These are phyloP conservation scores for Zootoca vivipara DNA, from an alignment of 2,113 vertebrate genomes.

Conservation along the genomic window DNA sequence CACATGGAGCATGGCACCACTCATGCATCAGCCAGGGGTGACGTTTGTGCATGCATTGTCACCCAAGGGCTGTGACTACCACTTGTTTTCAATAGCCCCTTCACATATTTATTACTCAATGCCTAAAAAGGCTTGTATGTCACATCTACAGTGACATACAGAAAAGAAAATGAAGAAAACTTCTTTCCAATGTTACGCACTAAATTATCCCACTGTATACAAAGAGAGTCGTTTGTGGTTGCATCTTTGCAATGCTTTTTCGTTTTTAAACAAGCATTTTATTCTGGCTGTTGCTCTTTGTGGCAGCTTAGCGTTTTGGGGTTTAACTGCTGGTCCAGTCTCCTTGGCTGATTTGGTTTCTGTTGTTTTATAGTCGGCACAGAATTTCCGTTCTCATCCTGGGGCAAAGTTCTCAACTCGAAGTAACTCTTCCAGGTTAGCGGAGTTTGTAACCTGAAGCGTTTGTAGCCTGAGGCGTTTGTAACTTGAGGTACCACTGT, in stretches of 20 bases:
- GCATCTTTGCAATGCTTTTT: background rate
- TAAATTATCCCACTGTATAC: background rate
- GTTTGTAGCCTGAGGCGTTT: no score
- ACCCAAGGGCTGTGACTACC: background rate
- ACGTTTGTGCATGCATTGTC: background rate
- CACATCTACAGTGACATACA: background rate
- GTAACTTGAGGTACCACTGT: no score
- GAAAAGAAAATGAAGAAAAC: constrained; percentile 21
- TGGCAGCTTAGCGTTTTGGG: background rate
- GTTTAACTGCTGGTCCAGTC: background rate
- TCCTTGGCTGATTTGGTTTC: background rate
- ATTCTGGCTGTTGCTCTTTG: background rate
- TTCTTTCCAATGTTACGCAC: background rate
- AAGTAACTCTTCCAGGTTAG: no score
- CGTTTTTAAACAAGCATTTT: background rate
- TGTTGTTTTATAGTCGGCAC: background rate
- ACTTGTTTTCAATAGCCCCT: background rate
- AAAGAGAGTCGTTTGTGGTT: background rate
- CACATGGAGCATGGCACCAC: background rate
- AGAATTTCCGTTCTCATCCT: no score
- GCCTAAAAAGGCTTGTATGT: background rate
- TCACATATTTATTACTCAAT: background rate
- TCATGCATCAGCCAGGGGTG: background rate
- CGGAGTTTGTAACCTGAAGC: no score
- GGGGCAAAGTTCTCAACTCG: no score